These are phyloP conservation scores for Epinotia brunnichana DNA, from an alignment of 2,888 invertebrate species.

Conservation along the genomic window DNA sequence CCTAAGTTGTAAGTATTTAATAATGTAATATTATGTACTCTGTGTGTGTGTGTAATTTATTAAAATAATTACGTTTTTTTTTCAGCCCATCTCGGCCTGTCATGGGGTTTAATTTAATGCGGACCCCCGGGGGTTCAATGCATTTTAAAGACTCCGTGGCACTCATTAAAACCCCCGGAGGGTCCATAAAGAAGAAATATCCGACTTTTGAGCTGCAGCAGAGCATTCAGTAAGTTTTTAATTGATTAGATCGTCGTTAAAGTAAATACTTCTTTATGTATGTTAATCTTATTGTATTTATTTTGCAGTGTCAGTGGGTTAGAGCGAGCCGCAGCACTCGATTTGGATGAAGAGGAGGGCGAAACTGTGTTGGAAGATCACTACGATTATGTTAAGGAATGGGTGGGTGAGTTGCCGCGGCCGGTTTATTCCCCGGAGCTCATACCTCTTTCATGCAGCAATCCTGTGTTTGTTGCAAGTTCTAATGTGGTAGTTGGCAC, in stretches of 20 bases:
- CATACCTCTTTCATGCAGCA: constrained; percentile 1
- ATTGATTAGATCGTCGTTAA: not conserved
- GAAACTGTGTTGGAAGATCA: not conserved
- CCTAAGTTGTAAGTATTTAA: not conserved
- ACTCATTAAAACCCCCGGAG: too few species aligned
- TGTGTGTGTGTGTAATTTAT: not conserved
- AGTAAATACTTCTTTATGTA: not conserved
- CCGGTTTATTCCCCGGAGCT: not conserved
- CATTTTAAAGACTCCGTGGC: too few species aligned
- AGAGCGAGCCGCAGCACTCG: not conserved
- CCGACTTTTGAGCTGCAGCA: not conserved
- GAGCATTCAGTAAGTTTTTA: not conserved
- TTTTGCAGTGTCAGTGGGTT: not conserved
- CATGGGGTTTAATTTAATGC: too few species aligned
- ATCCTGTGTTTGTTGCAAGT: not conserved
- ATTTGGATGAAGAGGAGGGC: not conserved
- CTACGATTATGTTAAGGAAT: constrained; percentile 10
- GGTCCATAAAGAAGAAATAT: too few species aligned
- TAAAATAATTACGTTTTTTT: not conserved
- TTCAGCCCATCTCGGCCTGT: too few species aligned
- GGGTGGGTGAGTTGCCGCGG: constrained; percentile 18
- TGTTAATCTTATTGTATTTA: not conserved
- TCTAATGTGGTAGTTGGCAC: not conserved
- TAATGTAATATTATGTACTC: not conserved
- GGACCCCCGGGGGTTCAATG: too few species aligned